Evolutionary conservation across 2,113 vertebrate genomes (phyloP).

Genomic region (Coregonus clupeaformis): DNA sequence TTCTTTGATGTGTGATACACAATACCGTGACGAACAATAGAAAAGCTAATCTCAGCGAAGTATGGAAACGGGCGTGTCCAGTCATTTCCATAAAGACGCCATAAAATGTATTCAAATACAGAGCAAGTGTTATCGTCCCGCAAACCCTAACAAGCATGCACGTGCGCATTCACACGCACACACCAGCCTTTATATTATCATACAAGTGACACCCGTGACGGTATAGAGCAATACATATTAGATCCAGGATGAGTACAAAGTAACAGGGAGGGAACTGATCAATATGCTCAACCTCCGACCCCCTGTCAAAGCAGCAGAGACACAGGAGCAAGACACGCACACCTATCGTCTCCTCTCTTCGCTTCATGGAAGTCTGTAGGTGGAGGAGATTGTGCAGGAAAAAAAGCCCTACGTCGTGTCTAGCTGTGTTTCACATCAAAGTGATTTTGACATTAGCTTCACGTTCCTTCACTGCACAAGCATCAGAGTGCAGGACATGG

Average conservation of each 20-base stretch:
- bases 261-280: constrained; percentile 26
- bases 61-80: constrained; percentile 44
- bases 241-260: background rate
- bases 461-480: too few species aligned
- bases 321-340: background rate
- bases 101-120: constrained; percentile 51
- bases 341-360: too few species aligned
- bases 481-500: too few species aligned
- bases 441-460: too few species aligned
- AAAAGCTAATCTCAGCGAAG: constrained; percentile 41
- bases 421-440: too few species aligned
- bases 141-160: constrained; percentile 18
- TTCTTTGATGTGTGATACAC: constrained; percentile 25
- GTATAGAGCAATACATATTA: too few species aligned
- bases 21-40: constrained; percentile 41
- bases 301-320: background rate
- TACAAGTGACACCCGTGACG: background rate
- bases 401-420: background rate
- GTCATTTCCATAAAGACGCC: constrained; percentile 46
- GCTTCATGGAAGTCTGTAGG: background rate
- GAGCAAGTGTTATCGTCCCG: background rate
- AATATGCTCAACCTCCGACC: constrained; percentile 37
- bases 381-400: background rate
- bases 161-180: constrained; percentile 12
- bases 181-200: background rate